phyloP scores from a whole-genome alignment of 2,797 vertebrate species.

The Prionace glauca region DNA sequence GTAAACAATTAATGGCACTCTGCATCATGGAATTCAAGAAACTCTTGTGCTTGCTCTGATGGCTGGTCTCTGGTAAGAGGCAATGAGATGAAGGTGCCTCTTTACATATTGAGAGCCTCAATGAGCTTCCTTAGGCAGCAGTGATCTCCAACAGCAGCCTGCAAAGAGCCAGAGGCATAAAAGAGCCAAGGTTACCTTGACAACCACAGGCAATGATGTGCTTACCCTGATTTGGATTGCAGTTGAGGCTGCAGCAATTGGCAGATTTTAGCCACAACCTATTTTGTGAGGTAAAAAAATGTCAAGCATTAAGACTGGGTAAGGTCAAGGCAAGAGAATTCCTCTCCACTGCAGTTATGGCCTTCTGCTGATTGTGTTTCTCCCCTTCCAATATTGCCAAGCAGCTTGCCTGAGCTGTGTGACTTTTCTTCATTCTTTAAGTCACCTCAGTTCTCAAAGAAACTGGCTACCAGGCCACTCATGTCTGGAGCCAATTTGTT shows the following conservation, averaged over 20 bases:
- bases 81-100: not conserved
- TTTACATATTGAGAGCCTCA: not conserved
- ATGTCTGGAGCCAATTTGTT: not conserved
- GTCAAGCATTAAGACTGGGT: not conserved
- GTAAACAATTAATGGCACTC: not conserved
- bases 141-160: not conserved
- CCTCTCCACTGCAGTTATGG: not conserved
- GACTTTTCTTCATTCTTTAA: not conserved
- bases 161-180: not conserved
- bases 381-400: no score
- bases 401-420: not conserved
- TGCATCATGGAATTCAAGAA: not conserved
- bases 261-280: not conserved
- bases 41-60: not conserved
- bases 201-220: not conserved
- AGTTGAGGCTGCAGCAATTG: not conserved
- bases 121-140: not conserved
- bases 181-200: not conserved
- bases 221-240: not conserved
- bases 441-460: not conserved
- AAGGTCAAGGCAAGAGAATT: not conserved
- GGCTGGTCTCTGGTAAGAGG: not conserved
- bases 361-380: not conserved
- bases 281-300: not conserved
- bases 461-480: not conserved